Base-by-base conservation (phyloP, 1,140 invertebrate species). In the Pentalonia nigronervosa region DNA sequence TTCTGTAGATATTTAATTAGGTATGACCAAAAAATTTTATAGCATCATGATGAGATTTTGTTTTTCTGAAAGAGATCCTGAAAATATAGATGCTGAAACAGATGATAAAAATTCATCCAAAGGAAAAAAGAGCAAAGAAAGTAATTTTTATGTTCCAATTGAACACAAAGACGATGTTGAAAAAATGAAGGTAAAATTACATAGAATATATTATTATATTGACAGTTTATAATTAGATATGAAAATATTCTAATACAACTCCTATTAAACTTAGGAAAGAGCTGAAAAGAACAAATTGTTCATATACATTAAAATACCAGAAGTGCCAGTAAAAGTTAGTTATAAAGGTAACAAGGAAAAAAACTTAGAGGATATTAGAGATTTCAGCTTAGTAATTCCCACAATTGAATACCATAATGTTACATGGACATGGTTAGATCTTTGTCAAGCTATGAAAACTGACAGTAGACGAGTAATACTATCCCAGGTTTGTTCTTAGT, bases 391-490 rank as follows among this genome's bases (percentile, higher is more conserved):
- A 6, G 97, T 99, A 9, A 97, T 99, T 95, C 99, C 99, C 0
- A 99, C 98, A 0, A 96, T 99, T 88, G 99, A 99, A 95, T 99
- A 99, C 95, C 99, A 99, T 95, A 99, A 99, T 95, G 98, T 99
- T 86, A 99, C 99, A 23, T 99, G 99, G 99, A 99, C 99, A 0
- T 99, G 99, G 99, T 96, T 99, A n/a, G 99, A 99, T 96, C 96
- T 99, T 90, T 95, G 99, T 50, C 96, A 99, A 94, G 98, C 98
- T 9, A 98, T 99, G 95, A 99, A 99, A 95, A 98, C 97, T 94
- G 98, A 99, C 94, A 99, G 98, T 87, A 97, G 98, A 94, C 96
- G 97, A 94, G 98, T 99, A 48, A 97, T 99, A 92, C 95, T 99
- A 21, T 97, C 98, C 47, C 98, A 98, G 95, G 97, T 96, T 95